A percentile compares a stretch with the other conserved stretches of the same genome.
These are phyloP conservation scores for Conops quadrifasciatus DNA, from an alignment of 2,888 invertebrate genomes.

Conservation along the genomic window DNA sequence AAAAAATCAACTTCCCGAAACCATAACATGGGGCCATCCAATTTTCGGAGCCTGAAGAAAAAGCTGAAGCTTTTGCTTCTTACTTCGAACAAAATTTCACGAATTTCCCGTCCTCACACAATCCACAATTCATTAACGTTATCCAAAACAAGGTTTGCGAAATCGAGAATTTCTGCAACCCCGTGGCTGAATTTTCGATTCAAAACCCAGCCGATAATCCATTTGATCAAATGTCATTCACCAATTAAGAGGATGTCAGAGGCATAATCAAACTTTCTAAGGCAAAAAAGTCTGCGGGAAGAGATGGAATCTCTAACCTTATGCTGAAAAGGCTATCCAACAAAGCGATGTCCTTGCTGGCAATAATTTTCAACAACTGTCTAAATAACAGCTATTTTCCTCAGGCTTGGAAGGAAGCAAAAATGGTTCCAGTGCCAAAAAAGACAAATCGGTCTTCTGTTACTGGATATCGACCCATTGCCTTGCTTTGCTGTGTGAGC, in stretches of 20 bases:
- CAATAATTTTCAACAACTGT: conserved; percentile 28
- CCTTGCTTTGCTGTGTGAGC: conserved; percentile 11
- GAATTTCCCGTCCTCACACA: neutral
- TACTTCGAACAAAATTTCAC: neutral
- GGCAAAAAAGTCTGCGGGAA: conserved; percentile 9
- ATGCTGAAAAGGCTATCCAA: conserved; percentile 5
- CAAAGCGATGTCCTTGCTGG: neutral
- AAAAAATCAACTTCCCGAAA: neutral
- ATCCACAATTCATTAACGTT: neutral
- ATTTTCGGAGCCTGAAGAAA: neutral
- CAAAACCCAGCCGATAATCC: neutral
- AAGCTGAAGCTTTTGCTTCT: neutral
- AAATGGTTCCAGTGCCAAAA: conserved; percentile 24
- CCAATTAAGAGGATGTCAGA: neutral
- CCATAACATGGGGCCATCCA: neutral
- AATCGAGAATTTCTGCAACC: neutral
- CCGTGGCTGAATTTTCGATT: neutral
- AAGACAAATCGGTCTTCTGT: conserved; percentile 1
- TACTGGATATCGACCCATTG: conserved; percentile 14
- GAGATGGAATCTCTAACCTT: conserved; percentile 23
- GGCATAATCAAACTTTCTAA: neutral
- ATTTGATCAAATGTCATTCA: neutral
- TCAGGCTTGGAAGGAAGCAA: conserved; percentile 18
- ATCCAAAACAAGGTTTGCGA: neutral
- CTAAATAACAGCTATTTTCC: conserved; percentile 26